These are phyloP conservation scores for Rhinopomastus cyanomelas DNA, from an alignment of 2,113 vertebrate genomes.

Conservation along the genomic window DNA sequence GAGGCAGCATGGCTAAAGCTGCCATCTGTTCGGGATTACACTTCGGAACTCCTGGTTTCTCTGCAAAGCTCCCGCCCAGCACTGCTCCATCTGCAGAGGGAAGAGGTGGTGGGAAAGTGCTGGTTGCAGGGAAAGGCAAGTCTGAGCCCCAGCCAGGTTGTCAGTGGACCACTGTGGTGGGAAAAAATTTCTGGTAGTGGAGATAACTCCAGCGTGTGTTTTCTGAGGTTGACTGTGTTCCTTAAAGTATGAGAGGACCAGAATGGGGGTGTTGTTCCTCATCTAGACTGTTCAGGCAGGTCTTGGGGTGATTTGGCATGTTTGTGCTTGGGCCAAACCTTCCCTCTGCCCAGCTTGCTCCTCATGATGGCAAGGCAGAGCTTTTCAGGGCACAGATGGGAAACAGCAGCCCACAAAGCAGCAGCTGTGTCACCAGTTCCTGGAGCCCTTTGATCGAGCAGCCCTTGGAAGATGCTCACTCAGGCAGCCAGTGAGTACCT, in stretches of 20 bases:
- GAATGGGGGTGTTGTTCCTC: not conserved
- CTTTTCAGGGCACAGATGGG: not conserved
- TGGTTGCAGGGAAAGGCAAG: not conserved
- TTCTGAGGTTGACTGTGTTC: not conserved
- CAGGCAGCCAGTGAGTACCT: not conserved
- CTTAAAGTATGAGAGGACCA: not conserved
- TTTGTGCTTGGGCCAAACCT: not conserved
- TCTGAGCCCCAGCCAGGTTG: accelerated
- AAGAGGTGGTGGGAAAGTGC: not conserved
- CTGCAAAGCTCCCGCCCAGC: not conserved
- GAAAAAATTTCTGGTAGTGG: not conserved
- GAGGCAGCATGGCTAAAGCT: conserved; percentile 35
- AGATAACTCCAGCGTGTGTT: not conserved
- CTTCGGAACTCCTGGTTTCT: conserved; percentile 45
- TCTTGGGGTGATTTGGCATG: not conserved
- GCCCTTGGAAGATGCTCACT: not conserved
- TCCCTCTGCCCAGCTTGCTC: not conserved
- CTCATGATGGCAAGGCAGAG: not conserved
- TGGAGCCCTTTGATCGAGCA: not conserved
- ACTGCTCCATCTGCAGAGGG: not conserved
- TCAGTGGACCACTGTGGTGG: not conserved
- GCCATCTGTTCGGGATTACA: conserved; percentile 73
- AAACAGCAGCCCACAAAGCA: not conserved
- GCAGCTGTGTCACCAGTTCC: not conserved
- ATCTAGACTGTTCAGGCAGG: not conserved